Conservation (phyloP, 1,140 invertebrate genomes). For the Cyclina sinensis region DNA sequence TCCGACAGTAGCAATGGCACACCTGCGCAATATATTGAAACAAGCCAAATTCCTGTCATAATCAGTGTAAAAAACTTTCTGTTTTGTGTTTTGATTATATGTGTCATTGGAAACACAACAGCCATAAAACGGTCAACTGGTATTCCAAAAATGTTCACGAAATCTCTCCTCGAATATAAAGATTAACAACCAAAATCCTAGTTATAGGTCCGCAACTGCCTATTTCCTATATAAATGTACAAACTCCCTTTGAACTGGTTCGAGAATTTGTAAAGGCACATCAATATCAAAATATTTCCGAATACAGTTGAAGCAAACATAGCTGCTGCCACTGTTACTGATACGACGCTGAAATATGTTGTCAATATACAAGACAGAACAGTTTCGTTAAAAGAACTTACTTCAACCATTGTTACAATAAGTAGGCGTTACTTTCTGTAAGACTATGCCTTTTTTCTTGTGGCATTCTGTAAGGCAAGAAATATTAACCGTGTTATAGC, state of each 20-base stretch:
- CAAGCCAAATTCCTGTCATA: background rate
- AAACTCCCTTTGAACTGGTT: conserved; percentile 42
- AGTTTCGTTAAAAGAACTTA: too few species aligned
- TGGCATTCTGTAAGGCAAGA: too few species aligned
- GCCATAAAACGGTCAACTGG: conserved; percentile 51
- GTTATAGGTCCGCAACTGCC: conserved; percentile 22
- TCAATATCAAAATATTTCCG: conserved; percentile 38
- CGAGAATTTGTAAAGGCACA: conserved; percentile 6
- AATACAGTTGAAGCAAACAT: conserved; percentile 4
- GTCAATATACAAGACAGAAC: background rate
- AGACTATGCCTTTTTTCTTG: too few species aligned
- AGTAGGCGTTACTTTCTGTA: too few species aligned
- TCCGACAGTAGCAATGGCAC: background rate
- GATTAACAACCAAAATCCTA: background rate
- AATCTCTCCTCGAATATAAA: background rate
- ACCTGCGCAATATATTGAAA: background rate
- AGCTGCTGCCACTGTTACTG: background rate
- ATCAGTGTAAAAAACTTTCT: background rate
- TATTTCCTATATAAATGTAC: conserved; percentile 38
- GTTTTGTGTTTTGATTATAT: background rate
- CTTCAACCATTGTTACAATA: too few species aligned
- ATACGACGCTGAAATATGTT: background rate
- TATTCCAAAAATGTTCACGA: background rate
- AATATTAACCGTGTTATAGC: too few species aligned
- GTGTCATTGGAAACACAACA: conserved; percentile 16